Evolutionary conservation across 2,113 vertebrate species (phyloP), one percentile per base, ranked within the genome.

Genomic region (Limanda limanda): DNA sequence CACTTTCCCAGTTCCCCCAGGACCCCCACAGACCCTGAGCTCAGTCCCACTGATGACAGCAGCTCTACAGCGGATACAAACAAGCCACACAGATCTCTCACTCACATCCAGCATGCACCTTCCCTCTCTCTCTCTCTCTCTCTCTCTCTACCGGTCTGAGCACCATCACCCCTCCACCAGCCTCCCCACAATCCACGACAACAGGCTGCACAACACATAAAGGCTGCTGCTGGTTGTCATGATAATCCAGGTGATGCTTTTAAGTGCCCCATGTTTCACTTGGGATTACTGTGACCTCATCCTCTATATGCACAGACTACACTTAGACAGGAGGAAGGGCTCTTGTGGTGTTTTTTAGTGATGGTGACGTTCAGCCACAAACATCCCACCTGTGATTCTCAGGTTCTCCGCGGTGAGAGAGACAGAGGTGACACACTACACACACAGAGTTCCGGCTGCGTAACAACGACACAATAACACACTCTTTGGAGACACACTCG

Each of bases 341-440:
- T 40, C 37, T 10, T 12, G 37, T 1, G 3, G 37, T 3, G 37
- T 3, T 9, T 9, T 42, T 11, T 13, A 3, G 40, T 42, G 40
- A 12, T 10, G 10, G 40, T 42, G 40, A 13, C 11, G 40, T 42
- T 37, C 35, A 37, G 35, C 35, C 35, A 9, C 35, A 37, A 37
- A 37, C 35, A 37, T 37, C 35, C 40, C 40, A 42, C 40, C 40
- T 42, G 40, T 12, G 40, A 42, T 11, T 42, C 40, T 13, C 40
- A 13, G 40, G 40, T 3, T 42, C 40, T 3, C 2, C 11, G 40
- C 40, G 40, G 40, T 51, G 47, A 51, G 63, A 71, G 83, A 66
- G 67, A 84, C 81, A 80, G 86, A 85, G 84, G 84, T 85, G 86
- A 76, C 76, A 76, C 76, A 78, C 25, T 27, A 27, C 25, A 78